Base-by-base conservation (phyloP, 2,888 invertebrate species). In the Oasisia sp. region DNA sequence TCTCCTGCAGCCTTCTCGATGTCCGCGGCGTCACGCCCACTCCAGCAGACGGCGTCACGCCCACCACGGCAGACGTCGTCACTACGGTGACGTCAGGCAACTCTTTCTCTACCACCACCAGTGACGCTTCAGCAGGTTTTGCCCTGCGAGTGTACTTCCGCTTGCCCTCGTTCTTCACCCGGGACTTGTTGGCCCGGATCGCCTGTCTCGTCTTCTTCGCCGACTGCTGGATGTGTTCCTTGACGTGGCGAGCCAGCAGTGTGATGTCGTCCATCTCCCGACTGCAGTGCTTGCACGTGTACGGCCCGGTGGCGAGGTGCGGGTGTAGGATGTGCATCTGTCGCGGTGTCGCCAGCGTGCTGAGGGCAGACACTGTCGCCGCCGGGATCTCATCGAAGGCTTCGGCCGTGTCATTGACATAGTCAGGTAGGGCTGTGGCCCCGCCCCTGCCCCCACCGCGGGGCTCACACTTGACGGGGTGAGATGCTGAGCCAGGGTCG, bases 261-360 rank as follows among this genome's bases (percentile, higher is more conserved):
- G 58, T 56, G 9, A 92, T 89, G n/a, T 91, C 74, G 27, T 91
- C 91, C 58, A 91, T 91, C 50, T 89, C 50, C 0, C 91, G 89
- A 11, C 89, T 56, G 56, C 92, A 92, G 32, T 92, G 89, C 44
- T 91, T 44, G 50, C 92, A 92, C 32, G 91, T 50, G 45, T 89
- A 89, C 38, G 89, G 32, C 5, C 92, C 92, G 32, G 32, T n/a
- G 32, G 90, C 90, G 90, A 90, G 89, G 27, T 38, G 90, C 50
- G 38, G 50, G 38, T 92, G 92, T 19, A 90, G 90, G 9, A 92
- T 91, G n/a, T 90, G 58, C 58, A 91, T 91, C 14, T 58, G 58
- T n/a, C 92, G 50, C 9, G 92, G 92, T 19, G 90, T 44, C 2
- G 90, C 38, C 27, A 50, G 89, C 11, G 44, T 38, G 92, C 50